Conservation (phyloP, 1,140 invertebrate genomes). For the Branchinecta lynchi region DNA sequence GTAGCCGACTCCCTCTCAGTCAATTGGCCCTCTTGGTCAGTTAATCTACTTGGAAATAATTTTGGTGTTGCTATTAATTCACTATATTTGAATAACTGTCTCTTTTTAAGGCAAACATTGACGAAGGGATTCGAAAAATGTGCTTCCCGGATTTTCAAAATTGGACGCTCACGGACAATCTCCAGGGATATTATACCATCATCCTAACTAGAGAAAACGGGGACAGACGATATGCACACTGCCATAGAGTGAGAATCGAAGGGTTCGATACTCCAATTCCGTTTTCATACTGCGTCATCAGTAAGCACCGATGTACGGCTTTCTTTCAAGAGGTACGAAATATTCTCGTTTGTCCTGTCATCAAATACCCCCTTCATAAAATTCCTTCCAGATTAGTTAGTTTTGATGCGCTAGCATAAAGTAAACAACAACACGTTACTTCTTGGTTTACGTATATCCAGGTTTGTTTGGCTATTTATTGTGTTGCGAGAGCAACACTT, state of each 20-base stretch:
- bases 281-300: background rate
- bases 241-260: background rate
- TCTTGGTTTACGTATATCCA: no score
- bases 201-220: background rate
- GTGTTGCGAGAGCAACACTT: no score
- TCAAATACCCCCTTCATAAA: no score
- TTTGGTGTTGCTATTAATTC: background rate
- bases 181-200: background rate
- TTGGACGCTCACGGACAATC: background rate
- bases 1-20: no score
- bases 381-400: no score
- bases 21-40: no score
- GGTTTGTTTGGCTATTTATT: no score
- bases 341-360: no score
- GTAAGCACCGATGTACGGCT: background rate
- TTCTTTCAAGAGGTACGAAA: background rate
- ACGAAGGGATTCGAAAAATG: background rate
- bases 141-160: background rate
- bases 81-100: background rate
- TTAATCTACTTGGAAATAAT: background rate
- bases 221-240: background rate
- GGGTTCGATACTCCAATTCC: background rate
- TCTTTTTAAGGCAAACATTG: background rate
- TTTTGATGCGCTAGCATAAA: no score
- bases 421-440: no score